Evolutionary conservation across 2,113 vertebrate species (phyloP).

Genomic region (Ictalurus furcatus): DNA sequence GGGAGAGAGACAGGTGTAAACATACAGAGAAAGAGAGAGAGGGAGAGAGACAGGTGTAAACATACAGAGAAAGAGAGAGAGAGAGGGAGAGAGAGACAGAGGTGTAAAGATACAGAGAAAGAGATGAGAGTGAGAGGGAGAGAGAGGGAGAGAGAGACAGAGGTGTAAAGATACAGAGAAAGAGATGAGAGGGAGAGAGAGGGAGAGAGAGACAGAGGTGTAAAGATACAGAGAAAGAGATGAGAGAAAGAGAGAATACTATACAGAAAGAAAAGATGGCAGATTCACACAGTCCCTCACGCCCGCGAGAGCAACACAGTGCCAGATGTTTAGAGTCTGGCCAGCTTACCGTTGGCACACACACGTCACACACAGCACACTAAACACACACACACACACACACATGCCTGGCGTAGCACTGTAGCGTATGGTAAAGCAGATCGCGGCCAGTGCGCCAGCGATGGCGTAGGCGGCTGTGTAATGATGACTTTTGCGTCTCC

Average conservation of each 20-base stretch:
- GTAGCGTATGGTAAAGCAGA: constrained; percentile 63
- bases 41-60: neutral
- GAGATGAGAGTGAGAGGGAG: too few relatives aligned
- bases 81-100: neutral
- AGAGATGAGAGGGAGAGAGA: too few relatives aligned
- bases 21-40: neutral
- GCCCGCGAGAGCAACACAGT: constrained; percentile 51
- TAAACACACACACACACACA: neutral
- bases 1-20: too few relatives aligned
- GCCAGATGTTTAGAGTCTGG: constrained; percentile 71
- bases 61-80: neutral
- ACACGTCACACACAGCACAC: neutral
- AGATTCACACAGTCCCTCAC: constrained; percentile 62
- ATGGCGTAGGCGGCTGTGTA: neutral
- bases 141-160: too few relatives aligned
- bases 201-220: too few relatives aligned
- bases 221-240: too few relatives aligned
- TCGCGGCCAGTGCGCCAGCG: constrained; percentile 54
- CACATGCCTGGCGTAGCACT: constrained; percentile 36
- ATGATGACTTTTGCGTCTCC: constrained; percentile 12
- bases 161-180: too few relatives aligned
- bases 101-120: too few relatives aligned
- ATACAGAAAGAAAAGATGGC: constrained; percentile 52
- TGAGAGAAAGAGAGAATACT: neutral
- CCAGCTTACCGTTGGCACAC: constrained; percentile 61